Evolutionary conservation across 30 jellyfish, hydroid and myxozoan genomes (phyloP), one percentile per base, ranked within the genome.

Genomic region (Nemopilema nomurai): DNA sequence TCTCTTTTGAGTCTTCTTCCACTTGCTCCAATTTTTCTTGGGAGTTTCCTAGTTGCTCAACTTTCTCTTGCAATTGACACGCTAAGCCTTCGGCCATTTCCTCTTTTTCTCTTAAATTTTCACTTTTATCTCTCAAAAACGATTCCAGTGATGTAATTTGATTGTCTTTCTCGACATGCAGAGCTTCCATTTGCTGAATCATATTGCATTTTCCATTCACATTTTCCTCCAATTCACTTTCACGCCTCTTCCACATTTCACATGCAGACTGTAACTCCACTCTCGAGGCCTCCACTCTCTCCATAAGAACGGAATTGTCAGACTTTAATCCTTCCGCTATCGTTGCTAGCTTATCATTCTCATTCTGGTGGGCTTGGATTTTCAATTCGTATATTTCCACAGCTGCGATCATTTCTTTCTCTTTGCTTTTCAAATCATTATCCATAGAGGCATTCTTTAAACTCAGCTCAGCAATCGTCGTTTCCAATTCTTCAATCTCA

Each of bases 391-490:
- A 41, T 3, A 41, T 6, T 41, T 41, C 57, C 17, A 29, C 7
- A 6, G 30, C 23, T 21, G 21, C 23, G 31, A 32, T 17, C 50
- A 71, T 18, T 24, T 30, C 67, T 16, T 7, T 51, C n/a, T 17
- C 26, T 28, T 1, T 71, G 49, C 82, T 1, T 16, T 22, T 71
- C 82, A 71, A 28, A 16, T 16, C 82, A 23, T 71, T 28, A 71
- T 71, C 19, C 82, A 71, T 18, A 41, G 57, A 41, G 57, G 57
- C 13, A 41, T 3, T 41, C 6, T 41, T 41, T 41, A 13, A 6
- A 3, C 13, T 13, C 6, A 41, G 6, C 26, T 28, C 82, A 29
- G 64, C 82, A 28, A 71, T 28, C 18, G 25, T 18, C 31, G 31
- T 49, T 27, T 71, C 67, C 0, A 71, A 23, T 17, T 18, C 32